Base-by-base conservation (phyloP, 2,888 invertebrate genomes). In the Brachypalpus laphriformis region DNA sequence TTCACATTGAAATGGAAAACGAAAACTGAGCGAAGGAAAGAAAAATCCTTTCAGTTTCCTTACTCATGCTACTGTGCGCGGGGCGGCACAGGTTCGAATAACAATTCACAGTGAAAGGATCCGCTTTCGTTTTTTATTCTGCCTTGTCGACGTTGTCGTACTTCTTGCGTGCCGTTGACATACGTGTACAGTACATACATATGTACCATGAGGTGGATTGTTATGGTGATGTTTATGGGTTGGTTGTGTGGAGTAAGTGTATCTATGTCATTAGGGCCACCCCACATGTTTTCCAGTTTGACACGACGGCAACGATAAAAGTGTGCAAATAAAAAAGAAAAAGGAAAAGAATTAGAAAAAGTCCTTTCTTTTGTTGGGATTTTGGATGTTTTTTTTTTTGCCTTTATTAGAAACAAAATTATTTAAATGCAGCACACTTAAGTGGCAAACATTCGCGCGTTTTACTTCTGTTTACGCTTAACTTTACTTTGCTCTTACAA, bases 381-480 rank as follows among this genome's bases (percentile, higher is more conserved):
- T 78, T 56, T n/a, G 22, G 57, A 42, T 81, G 37, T 37, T 63
- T 77, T 71, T 59, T 57, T 40, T 71, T 63, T 66, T 49, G 25
- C 56, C 63, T 82, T 71, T 81, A 81, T 82, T 77, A 77, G 77
- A 82, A 82, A 82, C 77, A 54, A 72, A 82, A 77, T 66, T 77
- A 71, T 76, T 76, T 51, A 82, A 72, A 66, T 66, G 51, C 57
- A 65, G 65, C 76, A 77, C 82, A 75, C 70, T 63, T 42, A 80
- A 54, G 47, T 63, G 61, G 31, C 66, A 72, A 81, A 65, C 40
- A 70, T 68, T 49, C 56, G 75, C 49, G 63, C 65, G 49, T 11
- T 82, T 25, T 28, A 47, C 57, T 65, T n/a, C 42, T 34, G 57
- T 49, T 49, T 70, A 75, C 28, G 63, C 63, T 57, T 82, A 57